phyloP scores from a whole-genome alignment of 2,113 vertebrate genomes.

The Scomber scombrus region DNA sequence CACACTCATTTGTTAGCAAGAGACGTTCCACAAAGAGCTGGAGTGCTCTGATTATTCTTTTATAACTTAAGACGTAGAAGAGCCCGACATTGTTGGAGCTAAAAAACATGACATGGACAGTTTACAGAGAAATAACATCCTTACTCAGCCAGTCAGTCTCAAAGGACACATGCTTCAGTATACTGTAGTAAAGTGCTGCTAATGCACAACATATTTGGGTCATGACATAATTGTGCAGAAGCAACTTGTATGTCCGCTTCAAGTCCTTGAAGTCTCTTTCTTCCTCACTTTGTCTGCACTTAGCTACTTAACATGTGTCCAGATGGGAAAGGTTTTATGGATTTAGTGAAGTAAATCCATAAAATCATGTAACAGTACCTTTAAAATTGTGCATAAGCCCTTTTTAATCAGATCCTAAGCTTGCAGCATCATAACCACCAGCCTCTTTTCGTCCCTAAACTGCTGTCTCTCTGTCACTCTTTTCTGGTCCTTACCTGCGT shows the following conservation, averaged over 20 bases:
- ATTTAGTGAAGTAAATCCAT: conserved; percentile 22
- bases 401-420: conserved; percentile 15
- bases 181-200: conserved; percentile 54
- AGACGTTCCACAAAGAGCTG: conserved; percentile 49
- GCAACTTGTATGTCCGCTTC: conserved; percentile 42
- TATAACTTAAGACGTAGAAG: conserved; percentile 60
- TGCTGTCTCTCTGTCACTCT: neutral
- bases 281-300: conserved; percentile 23
- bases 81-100: conserved; percentile 36
- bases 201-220: conserved; percentile 63
- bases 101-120: conserved; percentile 41
- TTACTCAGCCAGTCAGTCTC: conserved; percentile 31
- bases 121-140: conserved; percentile 36
- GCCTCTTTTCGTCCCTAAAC: neutral
- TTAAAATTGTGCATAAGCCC: neutral
- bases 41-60: conserved; percentile 64
- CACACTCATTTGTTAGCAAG: conserved; percentile 53
- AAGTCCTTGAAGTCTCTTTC: conserved; percentile 20
- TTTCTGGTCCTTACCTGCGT: conserved; percentile 17
- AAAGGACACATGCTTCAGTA: conserved; percentile 25
- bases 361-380: conserved; percentile 17
- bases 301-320: conserved; percentile 10
- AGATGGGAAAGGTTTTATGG: conserved; percentile 25
- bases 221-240: conserved; percentile 64
- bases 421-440: neutral